Evolutionary conservation across 2,113 vertebrate genomes (phyloP).

Genomic region (Xiphophorus couchianus): DNA sequence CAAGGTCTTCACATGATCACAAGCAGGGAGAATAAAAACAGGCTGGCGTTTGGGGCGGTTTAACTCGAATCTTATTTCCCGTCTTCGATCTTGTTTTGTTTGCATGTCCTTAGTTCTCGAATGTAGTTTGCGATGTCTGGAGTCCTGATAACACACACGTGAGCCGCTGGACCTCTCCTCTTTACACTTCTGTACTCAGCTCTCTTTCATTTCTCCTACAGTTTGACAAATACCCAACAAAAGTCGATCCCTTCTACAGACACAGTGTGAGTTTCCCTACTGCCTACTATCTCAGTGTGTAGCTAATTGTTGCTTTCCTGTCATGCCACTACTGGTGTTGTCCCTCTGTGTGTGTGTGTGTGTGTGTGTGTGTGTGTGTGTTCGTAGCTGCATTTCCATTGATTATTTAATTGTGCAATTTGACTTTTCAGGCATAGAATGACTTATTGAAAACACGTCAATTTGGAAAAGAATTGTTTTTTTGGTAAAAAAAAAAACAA

Average conservation of each 20-base stretch:
- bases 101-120: slow-evolving; percentile 20
- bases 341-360: slow-evolving; percentile 9
- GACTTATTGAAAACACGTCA: too few species aligned
- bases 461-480: too few species aligned
- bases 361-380: background rate
- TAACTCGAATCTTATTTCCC: slow-evolving; percentile 14
- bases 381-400: too few species aligned
- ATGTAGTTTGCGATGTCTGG: slow-evolving; percentile 27
- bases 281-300: slow-evolving; percentile 22
- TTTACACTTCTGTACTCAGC: slow-evolving; percentile 72
- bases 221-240: slow-evolving; percentile 99
- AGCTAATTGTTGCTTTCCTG: slow-evolving; percentile 19
- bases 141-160: background rate
- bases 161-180: slow-evolving; percentile 17
- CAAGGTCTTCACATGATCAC: slow-evolving; percentile 55
- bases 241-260: slow-evolving; percentile 99
- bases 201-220: slow-evolving; percentile 89
- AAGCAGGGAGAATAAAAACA: slow-evolving; percentile 39
- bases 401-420: too few species aligned
- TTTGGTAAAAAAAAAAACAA: too few species aligned
- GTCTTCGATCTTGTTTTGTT: slow-evolving; percentile 19
- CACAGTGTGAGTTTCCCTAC: slow-evolving; percentile 93
- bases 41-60: slow-evolving; percentile 23
- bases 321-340: slow-evolving; percentile 15
- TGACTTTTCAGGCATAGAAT: too few species aligned